These are phyloP conservation scores for Mystacornis crossleyi DNA, from an alignment of 2,113 vertebrate genomes.

Conservation along the genomic window DNA sequence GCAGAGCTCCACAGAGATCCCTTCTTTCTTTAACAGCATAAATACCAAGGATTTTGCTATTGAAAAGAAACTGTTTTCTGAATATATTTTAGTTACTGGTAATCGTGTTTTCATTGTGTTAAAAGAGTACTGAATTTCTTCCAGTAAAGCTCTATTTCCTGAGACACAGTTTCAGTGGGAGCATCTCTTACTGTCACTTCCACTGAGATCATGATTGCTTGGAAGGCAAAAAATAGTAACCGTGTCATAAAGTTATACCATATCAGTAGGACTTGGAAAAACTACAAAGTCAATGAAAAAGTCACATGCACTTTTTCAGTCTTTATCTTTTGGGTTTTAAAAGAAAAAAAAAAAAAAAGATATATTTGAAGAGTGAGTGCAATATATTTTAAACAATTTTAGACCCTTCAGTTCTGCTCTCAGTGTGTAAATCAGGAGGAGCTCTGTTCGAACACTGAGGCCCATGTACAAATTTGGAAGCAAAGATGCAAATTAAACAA, in stretches of 20 bases:
- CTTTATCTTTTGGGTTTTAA: background rate
- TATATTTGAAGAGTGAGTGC: background rate
- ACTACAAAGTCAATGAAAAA: background rate
- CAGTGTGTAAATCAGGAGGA: background rate
- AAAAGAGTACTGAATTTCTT: background rate
- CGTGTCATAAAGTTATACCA: background rate
- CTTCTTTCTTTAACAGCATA: background rate
- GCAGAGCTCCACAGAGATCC: background rate
- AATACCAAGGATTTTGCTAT: background rate
- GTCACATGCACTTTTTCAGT: background rate
- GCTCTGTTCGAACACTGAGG: background rate
- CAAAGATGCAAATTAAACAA: background rate
- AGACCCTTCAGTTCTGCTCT: background rate
- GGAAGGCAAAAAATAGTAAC: constrained; percentile 24
- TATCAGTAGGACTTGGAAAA: background rate
- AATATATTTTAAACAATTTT: background rate
- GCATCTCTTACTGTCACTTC: constrained; percentile 33
- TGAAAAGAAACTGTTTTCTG: background rate
- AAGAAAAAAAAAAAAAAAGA: background rate
- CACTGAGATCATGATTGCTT: background rate
- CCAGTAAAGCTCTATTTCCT: constrained; percentile 2
- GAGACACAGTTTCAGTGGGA: constrained; percentile 13
- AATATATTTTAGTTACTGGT: constrained; percentile 20
- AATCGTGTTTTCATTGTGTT: constrained; percentile 42
- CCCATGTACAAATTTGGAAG: background rate